These are phyloP conservation scores for Hemibagrus wyckioides DNA, from an alignment of 2,113 vertebrate species.

Conservation along the genomic window DNA sequence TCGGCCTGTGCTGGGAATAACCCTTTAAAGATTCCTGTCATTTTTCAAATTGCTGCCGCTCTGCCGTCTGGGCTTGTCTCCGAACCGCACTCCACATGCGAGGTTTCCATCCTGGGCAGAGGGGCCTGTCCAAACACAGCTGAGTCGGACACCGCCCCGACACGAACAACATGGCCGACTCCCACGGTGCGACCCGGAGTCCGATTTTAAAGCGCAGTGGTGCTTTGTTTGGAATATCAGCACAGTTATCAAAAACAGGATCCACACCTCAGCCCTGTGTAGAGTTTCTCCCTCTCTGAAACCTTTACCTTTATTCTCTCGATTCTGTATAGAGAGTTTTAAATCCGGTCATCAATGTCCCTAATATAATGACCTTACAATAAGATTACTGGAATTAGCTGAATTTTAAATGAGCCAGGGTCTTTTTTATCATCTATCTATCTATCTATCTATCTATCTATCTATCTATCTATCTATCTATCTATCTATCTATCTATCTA, in stretches of 20 bases:
- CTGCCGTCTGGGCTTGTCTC: conserved; percentile 72
- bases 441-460: too few relatives aligned
- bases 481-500: too few relatives aligned
- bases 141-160: conserved; percentile 52
- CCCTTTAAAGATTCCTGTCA: conserved; percentile 72
- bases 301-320: not conserved
- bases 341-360: not conserved
- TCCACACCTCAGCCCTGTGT: not conserved
- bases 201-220: not conserved
- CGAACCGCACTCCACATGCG: conserved; percentile 15
- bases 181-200: not conserved
- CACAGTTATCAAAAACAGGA: not conserved
- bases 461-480: too few relatives aligned
- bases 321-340: not conserved
- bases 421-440: too few relatives aligned
- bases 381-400: not conserved
- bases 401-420: not conserved
- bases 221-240: not conserved
- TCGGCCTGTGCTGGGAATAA: conserved; percentile 64
- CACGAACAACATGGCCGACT: conserved; percentile 50
- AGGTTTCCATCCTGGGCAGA: conserved; percentile 6
- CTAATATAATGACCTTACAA: not conserved
- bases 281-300: not conserved
- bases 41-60: conserved; percentile 70
- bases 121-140: conserved; percentile 64